Base-by-base conservation (phyloP, 2,888 invertebrate genomes). In the Nomada fucata region DNA sequence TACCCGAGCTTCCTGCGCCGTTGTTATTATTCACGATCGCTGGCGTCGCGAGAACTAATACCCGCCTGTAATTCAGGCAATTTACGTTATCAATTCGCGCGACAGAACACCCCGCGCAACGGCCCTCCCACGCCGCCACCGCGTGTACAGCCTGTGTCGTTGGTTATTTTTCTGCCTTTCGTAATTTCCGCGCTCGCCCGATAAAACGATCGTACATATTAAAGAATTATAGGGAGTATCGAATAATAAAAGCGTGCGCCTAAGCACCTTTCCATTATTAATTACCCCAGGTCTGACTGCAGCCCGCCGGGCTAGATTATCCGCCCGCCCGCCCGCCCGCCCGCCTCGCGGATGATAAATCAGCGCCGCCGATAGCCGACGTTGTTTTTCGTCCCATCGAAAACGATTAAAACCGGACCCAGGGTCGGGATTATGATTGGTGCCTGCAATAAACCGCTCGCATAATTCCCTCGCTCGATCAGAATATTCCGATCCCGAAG, bases 401-500 rank as follows among this genome's bases (percentile, higher is more conserved):
- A 84, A 88, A 71, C 88, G 87, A 89, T 88, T 89, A 89, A 88
- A 86, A 81, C 70, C 67, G 59, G 59, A 7, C 64, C 68, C 63
- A 60, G 52, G 36, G 15, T 53, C 26, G 55, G 70, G 68, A 74
- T 65, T 78, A 76, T 84, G 79, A 84, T 82, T 44, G 85, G 81
- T 79, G 75, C 55, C 63, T 44, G 80, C 79, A 90, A 90, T 90
- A 89, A 91, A 90, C 83, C 86, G 84, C 75, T 79, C 86, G 87
- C 87, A 88, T 88, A 89, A 90, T 89, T 90, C 84, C 84, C 59
- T 69, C 79, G 82, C 86, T 87, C 84, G 10, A 81, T 69, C 71
- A 69, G 67, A 82, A 85, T 85, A 67, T 68, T 79, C 67, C 79
- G 73, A 77, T 79, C 73, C 65, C 70, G 67, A 80, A 83, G 83